Evolutionary conservation across 2,113 vertebrate genomes (phyloP).

Genomic region (Mormyrus iriodes): DNA sequence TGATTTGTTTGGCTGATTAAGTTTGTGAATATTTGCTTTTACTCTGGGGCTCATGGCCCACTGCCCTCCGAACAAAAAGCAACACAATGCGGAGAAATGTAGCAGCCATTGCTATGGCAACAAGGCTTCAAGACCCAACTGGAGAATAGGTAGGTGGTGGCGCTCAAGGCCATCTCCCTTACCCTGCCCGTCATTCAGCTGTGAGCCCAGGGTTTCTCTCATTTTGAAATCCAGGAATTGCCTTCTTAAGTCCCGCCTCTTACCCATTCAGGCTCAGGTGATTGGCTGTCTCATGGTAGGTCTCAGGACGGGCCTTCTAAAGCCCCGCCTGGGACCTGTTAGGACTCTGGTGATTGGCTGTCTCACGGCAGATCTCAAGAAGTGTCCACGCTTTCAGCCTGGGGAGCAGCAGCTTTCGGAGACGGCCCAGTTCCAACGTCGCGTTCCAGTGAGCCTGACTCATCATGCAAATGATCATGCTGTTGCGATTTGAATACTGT

Average conservation of each 20-base stretch:
- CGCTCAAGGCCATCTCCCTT: neutral
- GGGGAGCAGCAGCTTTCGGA: neutral
- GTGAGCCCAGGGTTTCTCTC: neutral
- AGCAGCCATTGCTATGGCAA: neutral
- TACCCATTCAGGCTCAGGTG: neutral
- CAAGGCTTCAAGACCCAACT: neutral
- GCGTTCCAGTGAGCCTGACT: neutral
- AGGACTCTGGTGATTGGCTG: too few species aligned
- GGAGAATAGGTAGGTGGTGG: too few species aligned
- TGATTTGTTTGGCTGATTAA: neutral
- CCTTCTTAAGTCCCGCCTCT: neutral
- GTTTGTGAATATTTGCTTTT: slow-evolving; percentile 14
- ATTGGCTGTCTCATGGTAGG: neutral
- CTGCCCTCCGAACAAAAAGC: neutral
- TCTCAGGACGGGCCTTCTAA: neutral
- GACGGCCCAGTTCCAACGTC: neutral
- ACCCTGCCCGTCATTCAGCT: neutral
- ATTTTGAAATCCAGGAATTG: neutral
- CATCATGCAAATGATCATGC: slow-evolving; percentile 5
- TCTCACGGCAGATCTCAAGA: neutral
- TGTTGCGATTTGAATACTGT: neutral
- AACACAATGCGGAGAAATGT: neutral
- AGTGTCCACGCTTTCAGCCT: neutral
- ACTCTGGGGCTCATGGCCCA: neutral
- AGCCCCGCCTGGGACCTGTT: too few species aligned